Conservation (phyloP, 2,797 vertebrate species). For the Sorex maritimensis region DNA sequence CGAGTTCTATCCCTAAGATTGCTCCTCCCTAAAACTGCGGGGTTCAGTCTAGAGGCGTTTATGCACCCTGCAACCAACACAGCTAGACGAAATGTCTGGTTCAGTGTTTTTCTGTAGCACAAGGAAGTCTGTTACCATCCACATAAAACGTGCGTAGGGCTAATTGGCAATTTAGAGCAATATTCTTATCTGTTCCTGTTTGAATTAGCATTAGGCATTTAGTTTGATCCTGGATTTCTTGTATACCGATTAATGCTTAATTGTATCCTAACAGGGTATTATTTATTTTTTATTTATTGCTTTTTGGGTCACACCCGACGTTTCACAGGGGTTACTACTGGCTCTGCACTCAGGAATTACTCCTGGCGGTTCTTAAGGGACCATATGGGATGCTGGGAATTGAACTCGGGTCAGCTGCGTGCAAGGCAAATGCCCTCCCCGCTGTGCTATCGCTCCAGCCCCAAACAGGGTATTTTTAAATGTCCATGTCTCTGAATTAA, state of each 20-base stretch:
- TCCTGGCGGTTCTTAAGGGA: too few species aligned
- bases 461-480: constrained; percentile 32
- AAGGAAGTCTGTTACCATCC: not conserved
- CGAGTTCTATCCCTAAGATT: too few species aligned
- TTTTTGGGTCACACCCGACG: too few species aligned
- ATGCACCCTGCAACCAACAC: not conserved
- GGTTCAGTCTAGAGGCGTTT: not conserved
- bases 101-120: not conserved
- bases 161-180: not conserved
- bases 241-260: not conserved
- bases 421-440: too few species aligned
- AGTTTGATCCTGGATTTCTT: constrained; percentile 51
- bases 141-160: not conserved
- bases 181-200: not conserved
- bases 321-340: too few species aligned
- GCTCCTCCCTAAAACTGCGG: too few species aligned
- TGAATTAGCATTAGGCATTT: not conserved
- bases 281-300: too few species aligned
- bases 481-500: not conserved
- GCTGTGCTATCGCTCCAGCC: too few species aligned
- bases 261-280: not conserved
- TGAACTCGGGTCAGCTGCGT: too few species aligned
- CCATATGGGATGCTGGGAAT: too few species aligned
- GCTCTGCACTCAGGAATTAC: too few species aligned
- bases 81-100: not conserved